Evolutionary conservation across 2,113 vertebrate genomes (phyloP).

Genomic region (Romanogobio albipinnatus): DNA sequence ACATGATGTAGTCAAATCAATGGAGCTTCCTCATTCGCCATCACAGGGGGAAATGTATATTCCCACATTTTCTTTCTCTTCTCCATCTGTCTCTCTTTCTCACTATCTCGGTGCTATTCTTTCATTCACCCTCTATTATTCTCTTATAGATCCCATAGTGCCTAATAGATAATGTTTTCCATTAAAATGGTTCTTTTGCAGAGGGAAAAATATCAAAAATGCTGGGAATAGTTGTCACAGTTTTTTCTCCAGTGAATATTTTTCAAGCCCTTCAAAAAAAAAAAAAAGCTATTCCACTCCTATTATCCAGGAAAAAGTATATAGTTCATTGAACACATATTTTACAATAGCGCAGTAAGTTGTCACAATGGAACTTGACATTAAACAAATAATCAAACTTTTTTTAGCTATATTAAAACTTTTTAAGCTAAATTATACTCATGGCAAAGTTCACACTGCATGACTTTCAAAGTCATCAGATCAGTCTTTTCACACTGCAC

Average conservation of each 20-base stretch:
- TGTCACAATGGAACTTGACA: background rate
- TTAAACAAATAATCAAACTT: background rate
- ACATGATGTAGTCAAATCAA: constrained; percentile 45
- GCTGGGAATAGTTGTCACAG: background rate
- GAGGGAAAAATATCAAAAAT: background rate
- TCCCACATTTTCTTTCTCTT: constrained; percentile 2
- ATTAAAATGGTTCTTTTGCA: background rate
- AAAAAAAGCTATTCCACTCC: background rate
- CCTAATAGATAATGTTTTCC: background rate
- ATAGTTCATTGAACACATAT: background rate
- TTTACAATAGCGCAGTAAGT: background rate
- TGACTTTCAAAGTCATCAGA: no score
- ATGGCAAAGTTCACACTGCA: no score
- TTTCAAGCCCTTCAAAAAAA: background rate
- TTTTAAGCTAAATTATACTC: background rate
- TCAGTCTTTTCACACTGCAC: no score
- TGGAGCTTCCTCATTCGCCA: constrained; percentile 40
- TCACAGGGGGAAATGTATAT: constrained; percentile 43
- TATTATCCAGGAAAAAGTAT: background rate
- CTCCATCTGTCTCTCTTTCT: constrained; percentile 30
- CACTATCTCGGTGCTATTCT: background rate
- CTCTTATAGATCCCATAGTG: background rate
- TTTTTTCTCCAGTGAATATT: background rate
- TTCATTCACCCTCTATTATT: background rate
- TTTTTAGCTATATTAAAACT: background rate